Percentiles rank a stretch among this genome's conserved stretches.
phyloP scores from a whole-genome alignment of 2,888 invertebrate species.

The Hyalella azteca region DNA sequence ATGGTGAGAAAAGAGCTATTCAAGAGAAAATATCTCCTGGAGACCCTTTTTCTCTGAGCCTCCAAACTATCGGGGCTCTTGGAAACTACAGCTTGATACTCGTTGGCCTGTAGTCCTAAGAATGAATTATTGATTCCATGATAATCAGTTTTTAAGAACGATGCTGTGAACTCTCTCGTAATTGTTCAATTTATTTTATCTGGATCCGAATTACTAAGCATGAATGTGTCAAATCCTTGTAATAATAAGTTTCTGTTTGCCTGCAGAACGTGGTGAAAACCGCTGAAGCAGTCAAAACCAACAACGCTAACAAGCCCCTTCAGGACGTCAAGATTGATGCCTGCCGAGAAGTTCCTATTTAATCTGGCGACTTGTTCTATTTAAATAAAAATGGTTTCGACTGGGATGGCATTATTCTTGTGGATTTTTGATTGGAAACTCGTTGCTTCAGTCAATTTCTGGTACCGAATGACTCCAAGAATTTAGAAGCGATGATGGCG shows the following conservation, averaged over 20 bases:
- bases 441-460: too few relatives aligned
- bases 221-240: background rate
- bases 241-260: background rate
- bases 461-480: too few relatives aligned
- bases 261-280: constrained; percentile 72
- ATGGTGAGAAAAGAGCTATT: constrained; percentile 67
- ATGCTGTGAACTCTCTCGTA: background rate
- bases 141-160: background rate
- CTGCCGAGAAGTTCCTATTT: constrained; percentile 62
- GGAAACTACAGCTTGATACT: background rate
- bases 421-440: too few relatives aligned
- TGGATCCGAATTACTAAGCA: background rate
- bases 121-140: background rate
- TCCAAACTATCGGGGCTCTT: background rate
- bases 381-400: too few relatives aligned
- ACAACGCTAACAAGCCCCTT: constrained; percentile 77
- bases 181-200: background rate
- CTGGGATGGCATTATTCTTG: too few relatives aligned
- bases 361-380: too few relatives aligned
- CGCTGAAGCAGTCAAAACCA: constrained; percentile 78
- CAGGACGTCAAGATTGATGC: constrained; percentile 84
- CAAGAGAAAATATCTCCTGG: background rate
- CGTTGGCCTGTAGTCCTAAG: background rate
- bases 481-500: too few relatives aligned
- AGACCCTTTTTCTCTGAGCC: background rate